Conservation (phyloP, 1,140 invertebrate genomes). For the Drosophila littoralis region DNA sequence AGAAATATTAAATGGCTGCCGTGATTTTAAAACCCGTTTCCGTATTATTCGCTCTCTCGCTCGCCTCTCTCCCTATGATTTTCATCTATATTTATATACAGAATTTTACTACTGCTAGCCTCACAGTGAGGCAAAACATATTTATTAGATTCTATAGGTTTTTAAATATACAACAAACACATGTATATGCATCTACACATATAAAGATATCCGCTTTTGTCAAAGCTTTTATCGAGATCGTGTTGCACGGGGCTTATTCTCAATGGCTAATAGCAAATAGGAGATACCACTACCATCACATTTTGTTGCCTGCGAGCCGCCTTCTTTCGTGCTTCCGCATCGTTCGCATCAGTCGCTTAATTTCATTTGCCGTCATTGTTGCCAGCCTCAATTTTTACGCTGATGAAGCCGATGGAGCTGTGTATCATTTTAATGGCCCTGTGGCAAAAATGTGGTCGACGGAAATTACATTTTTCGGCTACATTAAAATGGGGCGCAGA, state of each 20-base stretch:
- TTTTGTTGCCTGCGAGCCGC: not conserved
- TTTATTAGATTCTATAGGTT: not conserved
- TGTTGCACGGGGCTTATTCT: slow-evolving; percentile 51
- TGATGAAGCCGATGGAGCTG: slow-evolving; percentile 78
- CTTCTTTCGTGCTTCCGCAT: slow-evolving; percentile 36
- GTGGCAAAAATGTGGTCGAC: slow-evolving; percentile 56
- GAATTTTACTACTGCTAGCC: not conserved
- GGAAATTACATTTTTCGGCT: slow-evolving; percentile 82
- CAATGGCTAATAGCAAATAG: not conserved
- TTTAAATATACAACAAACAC: not conserved
- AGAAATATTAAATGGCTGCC: slow-evolving; percentile 72
- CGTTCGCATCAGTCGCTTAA: slow-evolving; percentile 25
- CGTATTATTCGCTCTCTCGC: not conserved
- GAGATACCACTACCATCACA: not conserved
- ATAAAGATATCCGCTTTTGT: not conserved
- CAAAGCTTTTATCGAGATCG: not conserved
- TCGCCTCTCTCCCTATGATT: not conserved
- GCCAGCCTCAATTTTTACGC: slow-evolving; percentile 63
- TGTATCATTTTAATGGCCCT: slow-evolving; percentile 68
- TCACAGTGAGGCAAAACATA: not conserved
- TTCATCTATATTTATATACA: not conserved
- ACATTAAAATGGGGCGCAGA: slow-evolving; percentile 68
- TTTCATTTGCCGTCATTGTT: slow-evolving; percentile 52
- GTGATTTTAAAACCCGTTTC: slow-evolving; percentile 41
- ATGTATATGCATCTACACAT: not conserved